These are phyloP conservation scores for Zoanthus sociatus DNA, from an alignment of 92 coral and sea anemone species.

Conservation along the genomic window DNA sequence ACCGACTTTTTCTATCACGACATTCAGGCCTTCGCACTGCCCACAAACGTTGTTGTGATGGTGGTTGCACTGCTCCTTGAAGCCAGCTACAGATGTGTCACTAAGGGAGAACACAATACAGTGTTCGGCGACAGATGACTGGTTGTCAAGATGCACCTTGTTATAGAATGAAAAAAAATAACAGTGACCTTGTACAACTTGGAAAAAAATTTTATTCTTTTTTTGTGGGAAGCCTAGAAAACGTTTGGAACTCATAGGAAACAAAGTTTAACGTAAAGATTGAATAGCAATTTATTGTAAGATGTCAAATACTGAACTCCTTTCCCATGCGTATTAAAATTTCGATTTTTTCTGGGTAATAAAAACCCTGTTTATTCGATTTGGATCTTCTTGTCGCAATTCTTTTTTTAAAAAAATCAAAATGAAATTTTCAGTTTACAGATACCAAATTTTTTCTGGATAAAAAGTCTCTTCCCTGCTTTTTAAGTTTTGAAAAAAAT, in stretches of 20 bases:
- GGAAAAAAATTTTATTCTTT: not conserved
- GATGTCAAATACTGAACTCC: not conserved
- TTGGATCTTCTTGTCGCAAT: no score
- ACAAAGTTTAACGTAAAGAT: not conserved
- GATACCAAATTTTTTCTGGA: no score
- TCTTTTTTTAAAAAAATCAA: no score
- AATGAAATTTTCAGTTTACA: no score
- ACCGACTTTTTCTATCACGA: not conserved
- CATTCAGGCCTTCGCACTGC: conserved; percentile 10
- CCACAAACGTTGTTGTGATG: conserved; percentile 4
- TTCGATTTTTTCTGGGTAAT: not conserved
- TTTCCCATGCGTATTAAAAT: not conserved
- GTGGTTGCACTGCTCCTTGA: not conserved
- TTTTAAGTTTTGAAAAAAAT: no score
- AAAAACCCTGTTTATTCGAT: no score
- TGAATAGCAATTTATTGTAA: not conserved
- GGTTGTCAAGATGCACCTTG: not conserved
- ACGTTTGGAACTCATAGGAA: not conserved
- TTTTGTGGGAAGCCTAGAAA: not conserved
- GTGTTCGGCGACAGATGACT: conserved; percentile 8
- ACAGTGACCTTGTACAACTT: not conserved
- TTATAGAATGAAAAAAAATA: not conserved
- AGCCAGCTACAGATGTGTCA: conserved; percentile 10
- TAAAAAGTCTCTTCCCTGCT: no score
- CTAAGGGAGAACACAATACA: conserved; percentile 10